phyloP scores from a whole-genome alignment of 1,140 invertebrate genomes.

The Cotesia typhae region DNA sequence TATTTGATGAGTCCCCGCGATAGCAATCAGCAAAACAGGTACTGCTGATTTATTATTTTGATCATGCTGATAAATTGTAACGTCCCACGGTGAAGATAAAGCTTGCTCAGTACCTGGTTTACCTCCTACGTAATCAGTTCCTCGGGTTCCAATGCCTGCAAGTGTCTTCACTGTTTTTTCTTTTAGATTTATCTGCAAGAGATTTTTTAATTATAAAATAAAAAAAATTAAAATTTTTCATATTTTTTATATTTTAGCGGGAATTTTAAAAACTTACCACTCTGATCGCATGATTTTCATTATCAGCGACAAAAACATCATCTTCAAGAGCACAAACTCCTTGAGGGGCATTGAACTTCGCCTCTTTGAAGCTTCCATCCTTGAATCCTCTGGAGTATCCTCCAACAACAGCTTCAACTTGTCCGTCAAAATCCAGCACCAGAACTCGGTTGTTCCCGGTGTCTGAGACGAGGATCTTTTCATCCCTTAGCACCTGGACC shows the following conservation, averaged over 20 bases:
- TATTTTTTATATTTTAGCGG: too few species aligned
- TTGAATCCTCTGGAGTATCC: conserved; percentile 73
- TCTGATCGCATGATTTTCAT: conserved; percentile 88
- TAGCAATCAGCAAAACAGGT: conserved; percentile 83
- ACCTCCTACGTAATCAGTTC: conserved; percentile 75
- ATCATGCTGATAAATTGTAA: conserved; percentile 71
- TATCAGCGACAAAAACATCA: conserved; percentile 83
- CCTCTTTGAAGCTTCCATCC: conserved; percentile 75
- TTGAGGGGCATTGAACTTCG: conserved; percentile 85
- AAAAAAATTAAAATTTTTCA: too few species aligned
- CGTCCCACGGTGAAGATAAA: conserved; percentile 92
- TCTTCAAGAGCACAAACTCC: conserved; percentile 71
- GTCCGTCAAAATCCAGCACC: conserved; percentile 70
- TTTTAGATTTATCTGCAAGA: conserved; percentile 72
- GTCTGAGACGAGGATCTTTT: conserved; percentile 75
- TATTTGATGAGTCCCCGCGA: conserved; percentile 94
- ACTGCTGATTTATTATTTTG: conserved; percentile 61
- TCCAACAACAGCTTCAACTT: conserved; percentile 78
- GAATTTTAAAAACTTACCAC: conserved; percentile 63
- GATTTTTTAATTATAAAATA: conserved; percentile 5
- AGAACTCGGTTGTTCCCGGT: conserved; percentile 80
- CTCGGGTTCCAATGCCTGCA: conserved; percentile 80
- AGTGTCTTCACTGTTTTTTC: conserved; percentile 76
- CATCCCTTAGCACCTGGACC: conserved; percentile 56
- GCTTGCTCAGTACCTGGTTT: conserved; percentile 71